These are phyloP conservation scores for Oikopleura dioica DNA, from an alignment of 23 tunicate species.

Conservation along the genomic window DNA sequence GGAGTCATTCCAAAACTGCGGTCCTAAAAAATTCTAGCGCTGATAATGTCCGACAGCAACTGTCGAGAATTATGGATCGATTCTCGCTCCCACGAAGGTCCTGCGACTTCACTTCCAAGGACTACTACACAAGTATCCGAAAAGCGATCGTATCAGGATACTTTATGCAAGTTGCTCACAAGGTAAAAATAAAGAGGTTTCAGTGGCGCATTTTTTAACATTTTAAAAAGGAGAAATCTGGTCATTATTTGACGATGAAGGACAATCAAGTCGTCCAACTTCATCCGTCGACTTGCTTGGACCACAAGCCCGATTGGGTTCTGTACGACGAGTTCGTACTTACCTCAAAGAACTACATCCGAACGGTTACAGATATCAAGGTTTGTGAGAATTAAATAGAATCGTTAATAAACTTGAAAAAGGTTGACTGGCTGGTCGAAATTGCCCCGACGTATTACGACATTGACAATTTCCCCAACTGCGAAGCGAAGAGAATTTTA, in stretches of 20 bases:
- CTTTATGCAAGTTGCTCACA: constrained; percentile 54
- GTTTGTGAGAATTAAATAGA: neutral
- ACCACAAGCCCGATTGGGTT: constrained; percentile 99
- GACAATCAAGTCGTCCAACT: constrained; percentile 94
- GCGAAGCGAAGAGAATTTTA: constrained; percentile 77
- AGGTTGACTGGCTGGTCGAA: constrained; percentile 26
- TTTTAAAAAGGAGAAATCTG: constrained; percentile 30
- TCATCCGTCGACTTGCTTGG: constrained; percentile 89
- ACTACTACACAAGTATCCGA: constrained; percentile 65
- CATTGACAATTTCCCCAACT: constrained; percentile 79
- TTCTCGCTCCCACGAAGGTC: constrained; percentile 68
- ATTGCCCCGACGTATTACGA: constrained; percentile 83
- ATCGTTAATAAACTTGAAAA: too few relatives aligned
- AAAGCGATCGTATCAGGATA: constrained; percentile 83
- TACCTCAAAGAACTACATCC: constrained; percentile 78
- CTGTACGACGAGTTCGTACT: constrained; percentile 79
- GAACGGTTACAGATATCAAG: constrained; percentile 70
- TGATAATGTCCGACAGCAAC: constrained; percentile 84
- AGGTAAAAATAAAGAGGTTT: neutral
- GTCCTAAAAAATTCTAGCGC: constrained; percentile 14
- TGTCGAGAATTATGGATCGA: constrained; percentile 86
- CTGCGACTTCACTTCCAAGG: constrained; percentile 70
- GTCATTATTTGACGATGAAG: constrained; percentile 79
- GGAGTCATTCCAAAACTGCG: neutral
- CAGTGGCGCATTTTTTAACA: constrained; percentile 38